These are phyloP conservation scores for Panonychus citri DNA, from an alignment of 1,140 invertebrate genomes.

Conservation along the genomic window DNA sequence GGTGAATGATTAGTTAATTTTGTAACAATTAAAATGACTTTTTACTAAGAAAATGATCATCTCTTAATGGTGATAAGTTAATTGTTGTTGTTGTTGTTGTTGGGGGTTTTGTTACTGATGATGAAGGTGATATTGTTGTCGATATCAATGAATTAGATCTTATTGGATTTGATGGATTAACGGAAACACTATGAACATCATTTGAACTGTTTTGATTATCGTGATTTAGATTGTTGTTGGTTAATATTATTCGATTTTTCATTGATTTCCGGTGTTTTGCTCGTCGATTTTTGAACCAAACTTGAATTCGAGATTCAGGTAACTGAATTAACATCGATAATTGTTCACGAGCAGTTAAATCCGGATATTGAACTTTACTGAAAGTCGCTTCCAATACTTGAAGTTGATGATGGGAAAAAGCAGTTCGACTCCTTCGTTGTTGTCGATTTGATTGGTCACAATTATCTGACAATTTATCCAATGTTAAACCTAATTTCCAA, in stretches of 20 bases:
- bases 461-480: not conserved
- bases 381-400: conserved; percentile 16
- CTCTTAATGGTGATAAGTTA: no score
- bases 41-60: no score
- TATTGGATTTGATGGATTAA: no score
- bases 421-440: conserved; percentile 16
- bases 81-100: no score
- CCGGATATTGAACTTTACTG: conserved; percentile 18
- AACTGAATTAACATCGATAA: conserved; percentile 17
- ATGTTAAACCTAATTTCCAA: not conserved
- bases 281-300: conserved; percentile 8
- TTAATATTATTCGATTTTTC: not conserved
- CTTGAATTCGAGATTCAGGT: conserved; percentile 19
- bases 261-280: not conserved
- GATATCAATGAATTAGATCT: no score
- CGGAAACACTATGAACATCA: not conserved
- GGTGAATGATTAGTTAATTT: no score
- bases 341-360: conserved; percentile 17
- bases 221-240: not conserved
- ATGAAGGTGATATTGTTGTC: no score
- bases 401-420: conserved; percentile 18
- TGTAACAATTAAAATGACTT: no score
- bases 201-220: not conserved
- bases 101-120: no score
- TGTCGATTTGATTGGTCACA: conserved; percentile 8